These are phyloP conservation scores for Megaceryle torquata DNA, from an alignment of 2,113 vertebrate genomes.

Conservation along the genomic window DNA sequence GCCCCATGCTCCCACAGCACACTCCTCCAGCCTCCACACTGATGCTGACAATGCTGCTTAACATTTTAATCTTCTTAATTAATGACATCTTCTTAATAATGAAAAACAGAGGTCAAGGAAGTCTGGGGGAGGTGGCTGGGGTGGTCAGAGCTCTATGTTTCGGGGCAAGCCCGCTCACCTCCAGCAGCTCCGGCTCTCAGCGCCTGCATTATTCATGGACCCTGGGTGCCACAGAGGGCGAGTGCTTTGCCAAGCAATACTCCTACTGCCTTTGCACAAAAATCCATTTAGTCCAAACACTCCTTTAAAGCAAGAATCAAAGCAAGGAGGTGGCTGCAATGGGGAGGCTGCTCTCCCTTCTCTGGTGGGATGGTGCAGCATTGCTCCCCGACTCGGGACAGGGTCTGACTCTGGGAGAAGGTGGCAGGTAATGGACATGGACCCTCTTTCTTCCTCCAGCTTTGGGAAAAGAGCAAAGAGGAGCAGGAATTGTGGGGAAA, in stretches of 20 bases:
- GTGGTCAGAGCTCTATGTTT: neutral
- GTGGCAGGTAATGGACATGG: neutral
- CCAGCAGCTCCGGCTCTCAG: neutral
- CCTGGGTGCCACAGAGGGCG: neutral
- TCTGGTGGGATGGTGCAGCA: rapidly evolving
- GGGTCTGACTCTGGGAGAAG: neutral
- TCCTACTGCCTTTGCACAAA: constrained; percentile 50
- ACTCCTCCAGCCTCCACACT: neutral
- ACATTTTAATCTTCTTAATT: neutral
- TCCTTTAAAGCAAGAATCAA: neutral
- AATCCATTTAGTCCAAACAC: constrained; percentile 49
- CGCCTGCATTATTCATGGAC: constrained; percentile 49
- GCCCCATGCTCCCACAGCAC: neutral
- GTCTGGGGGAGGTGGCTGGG: too few species aligned
- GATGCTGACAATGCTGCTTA: neutral
- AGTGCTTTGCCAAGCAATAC: constrained; percentile 33
- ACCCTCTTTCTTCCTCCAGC: neutral
- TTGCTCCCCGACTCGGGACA: neutral
- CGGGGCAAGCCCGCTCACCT: neutral
- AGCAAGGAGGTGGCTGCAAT: rapidly evolving
- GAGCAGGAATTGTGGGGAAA: neutral
- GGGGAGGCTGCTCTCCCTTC: neutral
- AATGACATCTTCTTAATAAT: neutral
- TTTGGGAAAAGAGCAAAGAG: neutral
- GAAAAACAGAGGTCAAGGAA: neutral